Evolutionary conservation across 23 tunicate genomes (phyloP), one percentile per base, ranked within the genome.

Genomic region (Trididemnum miniatum): DNA sequence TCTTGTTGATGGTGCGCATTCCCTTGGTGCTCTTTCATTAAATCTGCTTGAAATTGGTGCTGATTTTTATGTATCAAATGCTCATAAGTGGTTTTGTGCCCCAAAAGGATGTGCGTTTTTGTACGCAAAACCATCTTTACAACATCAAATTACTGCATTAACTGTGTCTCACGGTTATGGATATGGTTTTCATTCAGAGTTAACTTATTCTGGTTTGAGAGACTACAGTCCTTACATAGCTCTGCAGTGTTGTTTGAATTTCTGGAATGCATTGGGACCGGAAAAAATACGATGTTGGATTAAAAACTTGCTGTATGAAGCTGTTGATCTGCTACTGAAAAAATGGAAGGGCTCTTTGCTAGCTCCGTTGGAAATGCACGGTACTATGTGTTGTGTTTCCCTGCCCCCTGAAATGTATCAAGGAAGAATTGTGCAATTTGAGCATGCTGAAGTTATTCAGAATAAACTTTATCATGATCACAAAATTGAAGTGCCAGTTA

Each of bases 11-110:
- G 97, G 97, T 28, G 97, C 97, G 9, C 97, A 92, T 83, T 92
- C 88, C 33, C 76, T 92, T 12, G 97, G 97, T 2, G 66, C 84
- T 15, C 20, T 92, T 2, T 31, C 67, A 27, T 72, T 92, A 3
- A 66, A 92, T 72, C 69, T 92, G 0, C 30, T 62, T 7, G 84
- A 78, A 0, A 32, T 92, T n/a, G 86, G 79, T 0, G 87, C 85
- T 33, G 97, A 92, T 52, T 92, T 85, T 72, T 92, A 92, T 79
- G 84, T 83, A 1, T 33, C 87, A 0, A 92, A 92, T 71, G 66
- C 80, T 51, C 97, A 92, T 59, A 92, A 92, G 63, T 92, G 97
- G 97, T 87, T 92, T 51, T 92, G 97, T 79, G 80, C 89, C 1
- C 82, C 97, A 9, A 92, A 92, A 62, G 97, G 97, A 1, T 87